Evolutionary conservation across 1,140 invertebrate species (phyloP), one percentile per base, ranked within the genome.

Genomic region (Laupala kohalensis): DNA sequence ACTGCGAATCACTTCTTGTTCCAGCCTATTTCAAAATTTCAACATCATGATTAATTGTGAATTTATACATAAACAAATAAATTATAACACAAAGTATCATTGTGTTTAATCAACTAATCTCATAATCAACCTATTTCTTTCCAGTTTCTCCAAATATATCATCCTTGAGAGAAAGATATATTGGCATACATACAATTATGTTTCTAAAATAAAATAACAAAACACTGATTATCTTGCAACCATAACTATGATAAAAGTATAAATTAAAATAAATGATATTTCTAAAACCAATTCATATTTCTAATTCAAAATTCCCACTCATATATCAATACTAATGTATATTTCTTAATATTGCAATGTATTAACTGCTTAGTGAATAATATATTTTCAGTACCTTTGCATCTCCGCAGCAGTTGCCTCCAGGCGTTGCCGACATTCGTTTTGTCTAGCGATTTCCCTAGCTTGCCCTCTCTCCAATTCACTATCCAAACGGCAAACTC

Each of bases 401-500:
- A 86, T 81, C 71, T 83, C 81, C 69, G 79, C 77, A 69, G 84
- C 74, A 3, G 71, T 69, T 4, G 24, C 37, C 28, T 75, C 73
- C 63, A 76, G 72, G 23, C 71, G 69, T 68, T 25, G 29, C 25
- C 79, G 80, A 19, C 81, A 82, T 26, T 83, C 80, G 0, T 78
- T 71, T 75, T 84, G 83, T 64, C 81, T 75, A 72, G 83, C 80
- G 25, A 79, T 77, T 67, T 84, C 82, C 6, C 78, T 77, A 4
- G 76, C 74, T 26, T 78, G 79, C 71, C 80, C 82, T 37, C 81
- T 76, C 66, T 83, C 81, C 79, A 86, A 82, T 74, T 84, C 81
- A 62, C 80, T 75, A 72, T 87, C 84, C 19, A 87, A 78, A 25
- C 85, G 80, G 70, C 80, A 79, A 70, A 86, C 83, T 67, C 85